These are phyloP conservation scores for Hirundo rustica DNA, from an alignment of 2,797 vertebrate genomes.

Conservation along the genomic window DNA sequence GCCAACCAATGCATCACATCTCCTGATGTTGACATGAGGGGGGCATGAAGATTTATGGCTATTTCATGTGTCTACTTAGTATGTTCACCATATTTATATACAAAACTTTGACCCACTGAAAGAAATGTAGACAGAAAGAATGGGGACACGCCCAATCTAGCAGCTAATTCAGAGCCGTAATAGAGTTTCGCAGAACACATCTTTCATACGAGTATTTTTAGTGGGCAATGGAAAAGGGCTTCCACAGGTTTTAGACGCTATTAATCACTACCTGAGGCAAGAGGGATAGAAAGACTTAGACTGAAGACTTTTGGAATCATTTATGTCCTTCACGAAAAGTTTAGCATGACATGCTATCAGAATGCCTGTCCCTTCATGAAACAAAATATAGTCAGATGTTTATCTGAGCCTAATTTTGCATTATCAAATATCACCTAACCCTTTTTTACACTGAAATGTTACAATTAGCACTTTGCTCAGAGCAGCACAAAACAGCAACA, in stretches of 20 bases:
- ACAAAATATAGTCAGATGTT: background rate
- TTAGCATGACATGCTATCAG: background rate
- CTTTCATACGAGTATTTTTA: background rate
- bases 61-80: background rate
- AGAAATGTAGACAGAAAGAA: background rate
- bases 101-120: background rate
- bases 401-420: background rate
- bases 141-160: accelerated
- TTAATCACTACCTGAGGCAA: background rate
- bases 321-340: background rate
- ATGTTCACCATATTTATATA: background rate
- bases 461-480: background rate
- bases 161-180: background rate
- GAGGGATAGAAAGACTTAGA: background rate
- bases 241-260: background rate
- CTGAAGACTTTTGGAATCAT: background rate
- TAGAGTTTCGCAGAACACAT: accelerated
- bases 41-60: background rate
- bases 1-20: background rate
- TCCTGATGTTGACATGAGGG: background rate
- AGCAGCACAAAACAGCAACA: background rate
- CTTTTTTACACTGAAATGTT: background rate
- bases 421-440: background rate
- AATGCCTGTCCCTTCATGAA: background rate
- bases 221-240: background rate